Evolutionary conservation across 2,888 invertebrate species (phyloP).

Genomic region (Geotrupes spiniger): DNA sequence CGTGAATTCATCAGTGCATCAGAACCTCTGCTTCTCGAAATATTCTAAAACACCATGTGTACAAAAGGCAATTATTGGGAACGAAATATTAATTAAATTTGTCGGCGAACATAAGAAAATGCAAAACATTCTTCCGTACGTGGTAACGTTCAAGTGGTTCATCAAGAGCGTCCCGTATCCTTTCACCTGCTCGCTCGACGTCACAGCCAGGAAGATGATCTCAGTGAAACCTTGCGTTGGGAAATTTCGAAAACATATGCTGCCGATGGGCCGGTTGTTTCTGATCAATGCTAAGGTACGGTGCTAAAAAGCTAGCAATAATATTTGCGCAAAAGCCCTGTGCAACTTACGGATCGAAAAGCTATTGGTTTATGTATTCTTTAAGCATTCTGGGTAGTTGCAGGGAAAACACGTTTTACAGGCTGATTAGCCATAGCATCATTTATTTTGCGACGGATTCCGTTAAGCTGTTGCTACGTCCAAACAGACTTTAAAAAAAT

Average conservation of each 20-base stretch:
- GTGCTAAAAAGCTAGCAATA: no score
- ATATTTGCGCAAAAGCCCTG: no score
- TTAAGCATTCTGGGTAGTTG: conserved; percentile 97
- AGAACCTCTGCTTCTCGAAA: conserved; percentile 95
- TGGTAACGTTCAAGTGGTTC: conserved; percentile 98
- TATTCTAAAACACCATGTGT: no score
- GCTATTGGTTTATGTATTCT: conserved; percentile 92
- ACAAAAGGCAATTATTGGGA: conserved; percentile 20
- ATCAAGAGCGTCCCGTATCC: conserved; percentile 98
- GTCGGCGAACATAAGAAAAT: conserved; percentile 97
- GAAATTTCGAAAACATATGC: conserved; percentile 96
- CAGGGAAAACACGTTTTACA: conserved; percentile 93
- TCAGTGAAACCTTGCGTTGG: conserved; percentile 94
- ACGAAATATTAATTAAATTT: conserved; percentile 62
- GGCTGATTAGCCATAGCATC: conserved; percentile 88
- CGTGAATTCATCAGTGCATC: conserved; percentile 91
- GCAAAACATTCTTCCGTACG: conserved; percentile 82
- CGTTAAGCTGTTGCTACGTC: conserved; percentile 88
- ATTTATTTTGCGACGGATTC: conserved; percentile 84
- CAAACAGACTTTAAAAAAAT: no score
- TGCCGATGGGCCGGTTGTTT: conserved; percentile 90
- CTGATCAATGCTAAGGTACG: conserved; percentile 89
- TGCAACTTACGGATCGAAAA: conserved; percentile 89
- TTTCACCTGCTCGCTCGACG: conserved; percentile 93
- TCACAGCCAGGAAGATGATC: conserved; percentile 97